Conservation (phyloP, 2,888 invertebrate species). For the Cactoblastis cactorum region DNA sequence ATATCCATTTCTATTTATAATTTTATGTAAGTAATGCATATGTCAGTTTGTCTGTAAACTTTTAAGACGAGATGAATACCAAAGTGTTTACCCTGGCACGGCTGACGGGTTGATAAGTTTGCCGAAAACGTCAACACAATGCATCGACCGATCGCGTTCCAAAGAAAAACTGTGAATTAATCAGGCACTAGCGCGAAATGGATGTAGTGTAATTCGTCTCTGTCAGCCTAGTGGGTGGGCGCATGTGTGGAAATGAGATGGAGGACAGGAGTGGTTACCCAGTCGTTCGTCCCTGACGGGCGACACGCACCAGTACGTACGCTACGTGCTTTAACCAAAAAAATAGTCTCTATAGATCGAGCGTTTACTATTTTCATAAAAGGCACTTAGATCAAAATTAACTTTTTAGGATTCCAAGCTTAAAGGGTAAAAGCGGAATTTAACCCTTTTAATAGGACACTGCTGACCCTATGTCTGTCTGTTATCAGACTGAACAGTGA, state of each 20-base stretch:
- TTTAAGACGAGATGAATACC: constrained; percentile 24
- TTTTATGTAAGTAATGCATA: neutral
- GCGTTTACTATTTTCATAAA: neutral
- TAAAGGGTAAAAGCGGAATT: too few species aligned
- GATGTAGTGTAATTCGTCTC: constrained; percentile 57
- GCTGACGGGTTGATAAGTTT: constrained; percentile 55
- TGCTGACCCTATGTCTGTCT: too few species aligned
- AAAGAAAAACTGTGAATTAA: constrained; percentile 74
- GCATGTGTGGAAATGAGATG: constrained; percentile 51
- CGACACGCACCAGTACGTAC: constrained; percentile 52
- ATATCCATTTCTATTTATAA: too few species aligned
- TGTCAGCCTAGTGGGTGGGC: constrained; percentile 46
- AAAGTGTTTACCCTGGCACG: constrained; percentile 35
- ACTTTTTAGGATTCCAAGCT: too few species aligned
- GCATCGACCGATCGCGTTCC: constrained; percentile 56
- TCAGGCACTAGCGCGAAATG: constrained; percentile 62
- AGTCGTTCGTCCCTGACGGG: constrained; percentile 64
- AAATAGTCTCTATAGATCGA: neutral
- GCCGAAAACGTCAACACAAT: constrained; percentile 58
- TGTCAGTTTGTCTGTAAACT: neutral
- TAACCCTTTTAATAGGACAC: too few species aligned
- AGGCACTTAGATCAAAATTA: too few species aligned
- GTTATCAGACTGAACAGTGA: too few species aligned
- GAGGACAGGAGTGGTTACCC: constrained; percentile 62
- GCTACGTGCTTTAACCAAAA: constrained; percentile 34